Conservation (phyloP, 1,140 invertebrate genomes). For the Melitaea cinxia region DNA sequence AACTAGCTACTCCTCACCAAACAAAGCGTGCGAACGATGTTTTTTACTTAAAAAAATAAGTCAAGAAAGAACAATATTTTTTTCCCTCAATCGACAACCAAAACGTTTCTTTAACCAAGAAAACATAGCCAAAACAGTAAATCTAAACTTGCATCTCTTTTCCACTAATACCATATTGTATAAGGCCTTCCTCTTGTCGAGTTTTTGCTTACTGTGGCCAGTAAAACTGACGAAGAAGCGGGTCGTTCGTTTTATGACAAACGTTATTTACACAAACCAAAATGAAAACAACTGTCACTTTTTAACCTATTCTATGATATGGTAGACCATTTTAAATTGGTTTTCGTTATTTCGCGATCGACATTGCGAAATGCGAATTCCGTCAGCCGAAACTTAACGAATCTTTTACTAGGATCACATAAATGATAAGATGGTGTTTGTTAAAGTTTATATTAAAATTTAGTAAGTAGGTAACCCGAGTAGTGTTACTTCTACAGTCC, state of each 20-base stretch:
- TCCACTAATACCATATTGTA: neutral
- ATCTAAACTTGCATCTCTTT: neutral
- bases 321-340: constrained; percentile 10
- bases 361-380: constrained; percentile 30
- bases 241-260: neutral
- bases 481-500: no score
- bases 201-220: neutral
- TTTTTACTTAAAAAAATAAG: neutral
- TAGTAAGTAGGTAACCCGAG: no score
- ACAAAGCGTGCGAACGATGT: neutral
- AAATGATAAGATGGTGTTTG: constrained; percentile 5
- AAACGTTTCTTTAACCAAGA: constrained; percentile 27
- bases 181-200: neutral
- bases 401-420: constrained; percentile 49
- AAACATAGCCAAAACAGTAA: constrained; percentile 14
- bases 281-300: neutral
- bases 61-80: neutral
- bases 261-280: constrained; percentile 4
- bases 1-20: no score
- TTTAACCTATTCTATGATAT: neutral
- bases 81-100: constrained; percentile 18
- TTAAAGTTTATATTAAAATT: constrained; percentile 4
- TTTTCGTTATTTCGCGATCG: constrained; percentile 17
- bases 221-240: neutral
- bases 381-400: constrained; percentile 52